Conservation (phyloP, 2,888 invertebrate species). For the Dasypolia templi region DNA sequence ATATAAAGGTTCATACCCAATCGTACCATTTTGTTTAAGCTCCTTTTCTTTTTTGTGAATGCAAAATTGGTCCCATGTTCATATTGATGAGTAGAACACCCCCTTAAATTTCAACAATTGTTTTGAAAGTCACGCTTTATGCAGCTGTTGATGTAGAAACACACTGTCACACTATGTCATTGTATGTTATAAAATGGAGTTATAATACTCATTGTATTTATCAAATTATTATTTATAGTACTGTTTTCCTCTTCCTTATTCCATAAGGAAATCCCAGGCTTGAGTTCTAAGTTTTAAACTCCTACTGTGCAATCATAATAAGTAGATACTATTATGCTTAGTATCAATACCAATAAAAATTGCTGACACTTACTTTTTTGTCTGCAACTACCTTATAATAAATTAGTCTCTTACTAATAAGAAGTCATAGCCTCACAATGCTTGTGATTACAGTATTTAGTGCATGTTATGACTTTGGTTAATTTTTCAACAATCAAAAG, state of each 20-base stretch:
- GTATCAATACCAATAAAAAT: background rate
- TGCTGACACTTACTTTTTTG: background rate
- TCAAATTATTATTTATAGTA: background rate
- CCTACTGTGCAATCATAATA: background rate
- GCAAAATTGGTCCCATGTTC: too few species aligned
- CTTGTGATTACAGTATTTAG: background rate
- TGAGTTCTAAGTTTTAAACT: background rate
- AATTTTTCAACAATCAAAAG: background rate
- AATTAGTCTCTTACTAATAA: background rate
- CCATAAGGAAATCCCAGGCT: constrained; percentile 13
- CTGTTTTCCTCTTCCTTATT: constrained; percentile 29
- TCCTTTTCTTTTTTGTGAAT: too few species aligned
- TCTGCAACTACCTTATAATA: too few species aligned
- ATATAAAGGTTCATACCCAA: too few species aligned
- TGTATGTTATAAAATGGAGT: background rate
- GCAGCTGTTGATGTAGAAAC: background rate
- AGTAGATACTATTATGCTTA: background rate
- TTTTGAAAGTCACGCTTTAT: too few species aligned
- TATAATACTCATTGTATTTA: constrained; percentile 8
- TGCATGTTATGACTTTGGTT: background rate
- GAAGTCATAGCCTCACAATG: background rate
- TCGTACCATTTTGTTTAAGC: too few species aligned
- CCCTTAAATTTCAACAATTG: too few species aligned
- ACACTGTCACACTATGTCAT: background rate
- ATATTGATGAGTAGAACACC: too few species aligned